Percentiles rank a stretch among this genome's conserved stretches.
Evolutionary conservation across 2,797 vertebrate species (phyloP).

Genomic region (Xenentodon cancila): DNA sequence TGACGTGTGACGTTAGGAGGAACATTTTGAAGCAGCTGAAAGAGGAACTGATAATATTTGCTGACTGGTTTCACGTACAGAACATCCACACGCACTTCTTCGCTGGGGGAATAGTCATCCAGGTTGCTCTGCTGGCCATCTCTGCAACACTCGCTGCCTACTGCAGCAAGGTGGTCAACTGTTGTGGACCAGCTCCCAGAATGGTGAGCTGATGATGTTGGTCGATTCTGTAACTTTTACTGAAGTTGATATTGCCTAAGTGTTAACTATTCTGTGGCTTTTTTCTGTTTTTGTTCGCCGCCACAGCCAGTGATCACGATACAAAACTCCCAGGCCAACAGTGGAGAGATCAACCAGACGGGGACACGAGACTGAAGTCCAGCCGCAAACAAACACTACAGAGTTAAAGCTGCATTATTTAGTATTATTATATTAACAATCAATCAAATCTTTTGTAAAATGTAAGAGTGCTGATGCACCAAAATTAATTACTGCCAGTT

Average conservation of each 20-base stretch:
- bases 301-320: slow-evolving; percentile 77
- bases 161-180: slow-evolving; percentile 76
- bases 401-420: not conserved
- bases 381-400: not conserved
- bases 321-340: slow-evolving; percentile 40
- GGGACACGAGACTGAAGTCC: not conserved
- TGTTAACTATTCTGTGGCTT: not conserved
- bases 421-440: no score
- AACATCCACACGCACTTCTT: slow-evolving; percentile 1
- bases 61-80: slow-evolving; percentile 33
- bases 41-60: no score
- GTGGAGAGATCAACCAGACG: slow-evolving; percentile 18
- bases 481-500: no score
- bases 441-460: not conserved
- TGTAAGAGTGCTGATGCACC: no score
- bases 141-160: slow-evolving; percentile 67
- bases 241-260: not conserved
- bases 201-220: slow-evolving; percentile 54
- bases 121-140: slow-evolving; percentile 62
- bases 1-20: no score
- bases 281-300: slow-evolving; percentile 14
- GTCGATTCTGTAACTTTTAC: no score
- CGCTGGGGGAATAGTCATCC: slow-evolving; percentile 40
- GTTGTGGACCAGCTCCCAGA: slow-evolving; percentile 64
- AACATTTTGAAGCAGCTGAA: no score